phyloP scores from a whole-genome alignment of 2,888 invertebrate species.

The Pristionchus entomophagus region DNA sequence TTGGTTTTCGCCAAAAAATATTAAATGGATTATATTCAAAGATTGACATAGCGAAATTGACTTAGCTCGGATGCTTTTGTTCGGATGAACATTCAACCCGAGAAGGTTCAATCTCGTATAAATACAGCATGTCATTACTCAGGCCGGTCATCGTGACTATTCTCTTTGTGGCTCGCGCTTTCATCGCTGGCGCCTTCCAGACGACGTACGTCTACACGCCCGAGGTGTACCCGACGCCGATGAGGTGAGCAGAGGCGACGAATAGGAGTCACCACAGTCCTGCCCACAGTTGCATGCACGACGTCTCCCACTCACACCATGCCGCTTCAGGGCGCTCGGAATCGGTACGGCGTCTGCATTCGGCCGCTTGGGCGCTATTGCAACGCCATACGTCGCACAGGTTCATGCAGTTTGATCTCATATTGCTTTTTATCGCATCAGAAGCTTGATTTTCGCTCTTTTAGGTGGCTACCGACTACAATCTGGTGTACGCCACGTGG shows the following conservation, averaged over 20 bases:
- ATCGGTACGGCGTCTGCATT: conserved; percentile 39
- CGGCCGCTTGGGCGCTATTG: conserved; percentile 30
- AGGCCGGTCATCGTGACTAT: conserved; percentile 77
- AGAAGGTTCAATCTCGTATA: too few species aligned
- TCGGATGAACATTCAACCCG: too few species aligned
- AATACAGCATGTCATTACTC: background rate
- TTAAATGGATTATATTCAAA: too few species aligned
- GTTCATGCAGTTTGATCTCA: background rate
- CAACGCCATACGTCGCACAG: conserved; percentile 42
- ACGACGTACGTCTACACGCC: conserved; percentile 94
- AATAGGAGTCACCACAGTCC: background rate
- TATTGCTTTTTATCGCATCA: too few species aligned
- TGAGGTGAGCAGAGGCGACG: conserved; percentile 33
- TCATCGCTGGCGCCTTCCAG: conserved; percentile 92
- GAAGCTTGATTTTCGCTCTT: too few species aligned
- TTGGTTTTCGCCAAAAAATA: too few species aligned
- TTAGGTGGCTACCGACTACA: conserved; percentile 85
- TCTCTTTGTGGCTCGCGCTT: conserved; percentile 88
- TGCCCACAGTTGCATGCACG: background rate
- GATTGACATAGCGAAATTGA: too few species aligned
- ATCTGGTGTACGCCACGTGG: conserved; percentile 83
- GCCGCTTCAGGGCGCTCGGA: conserved; percentile 16
- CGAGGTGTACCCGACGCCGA: conserved; percentile 80
- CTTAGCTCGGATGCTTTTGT: too few species aligned
- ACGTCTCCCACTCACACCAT: background rate